Evolutionary conservation across 1,140 invertebrate genomes (phyloP), one percentile per base, ranked within the genome.

Genomic region (Drosophila parvula): DNA sequence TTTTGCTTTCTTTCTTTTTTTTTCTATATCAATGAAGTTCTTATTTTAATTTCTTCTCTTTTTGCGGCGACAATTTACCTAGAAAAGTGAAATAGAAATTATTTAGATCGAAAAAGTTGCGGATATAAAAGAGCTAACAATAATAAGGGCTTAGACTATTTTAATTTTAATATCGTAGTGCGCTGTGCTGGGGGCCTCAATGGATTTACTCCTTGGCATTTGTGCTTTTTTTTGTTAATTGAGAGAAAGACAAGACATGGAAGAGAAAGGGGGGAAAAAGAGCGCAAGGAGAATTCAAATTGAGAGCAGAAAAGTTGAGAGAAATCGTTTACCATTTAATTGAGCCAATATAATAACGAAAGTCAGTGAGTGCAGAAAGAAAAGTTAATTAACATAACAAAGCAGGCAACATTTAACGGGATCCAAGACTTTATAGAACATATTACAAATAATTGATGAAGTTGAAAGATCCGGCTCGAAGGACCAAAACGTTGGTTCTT

Each of bases 81-180:
- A 90, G 68, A 91, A 84, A 70, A 79, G 62, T 58, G 73, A 67
- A 73, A 83, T 32, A 53, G 45, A 88, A 78, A 50, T 38, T n/a
- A 51, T 60, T 51, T 32, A 64, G 76, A 57, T 80, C 41, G 50
- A 53, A 50, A 65, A 65, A 30, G 45, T 53, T 16, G 28, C 65
- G 41, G 30, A 67, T 69, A 68, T 38, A 65, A 36, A 41, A 59
- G 32, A 64, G 38, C 38, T 60, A 67, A 38, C 51, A 74, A 53
- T 69, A 57, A 50, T 48, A 53, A 53, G 45, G 30, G n/a, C 50
- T 86, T 90, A 85, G 47, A 92, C 88, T 67, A 92, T 92, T 92
- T 92, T 92, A 71, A 92, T 92, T 91, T 92, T 92, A 79, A 92
- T 89, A 61, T 92, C 91, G 74, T 92, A 86, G 74, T 82, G 81